phyloP scores from a whole-genome alignment of 2,113 vertebrate genomes.

The Dicaeum eximium region DNA sequence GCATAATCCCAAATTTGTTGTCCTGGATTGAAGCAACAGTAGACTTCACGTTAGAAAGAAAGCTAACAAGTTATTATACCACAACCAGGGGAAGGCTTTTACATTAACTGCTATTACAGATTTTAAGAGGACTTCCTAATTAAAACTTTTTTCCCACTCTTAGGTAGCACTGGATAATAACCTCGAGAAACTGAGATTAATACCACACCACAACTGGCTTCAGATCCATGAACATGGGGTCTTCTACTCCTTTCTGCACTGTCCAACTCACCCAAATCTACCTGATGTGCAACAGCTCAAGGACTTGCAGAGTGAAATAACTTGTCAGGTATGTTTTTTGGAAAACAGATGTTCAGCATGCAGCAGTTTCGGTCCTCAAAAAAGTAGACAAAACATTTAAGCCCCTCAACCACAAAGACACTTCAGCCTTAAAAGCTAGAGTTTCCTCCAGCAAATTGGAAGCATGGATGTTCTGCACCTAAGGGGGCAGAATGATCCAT shows the following conservation, averaged over 20 bases:
- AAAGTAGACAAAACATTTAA: not conserved
- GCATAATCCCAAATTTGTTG: not conserved
- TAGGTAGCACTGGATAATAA: not conserved
- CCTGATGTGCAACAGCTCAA: not conserved
- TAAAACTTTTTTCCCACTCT: not conserved
- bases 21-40: not conserved
- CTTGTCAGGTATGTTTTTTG: not conserved
- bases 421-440: not conserved
- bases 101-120: not conserved
- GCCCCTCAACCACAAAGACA: not conserved
- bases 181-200: not conserved
- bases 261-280: not conserved
- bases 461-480: not conserved
- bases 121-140: not conserved
- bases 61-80: not conserved
- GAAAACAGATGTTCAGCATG: not conserved
- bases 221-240: fast-evolving
- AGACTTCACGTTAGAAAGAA: not conserved
- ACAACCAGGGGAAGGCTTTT: not conserved
- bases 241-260: not conserved
- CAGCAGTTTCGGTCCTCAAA: not conserved
- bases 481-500: not conserved
- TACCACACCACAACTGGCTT: not conserved
- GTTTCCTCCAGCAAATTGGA: not conserved
- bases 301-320: not conserved